These are phyloP conservation scores for Micromussa lordhowensis DNA, from an alignment of 92 coral and sea anemone species.

Conservation along the genomic window DNA sequence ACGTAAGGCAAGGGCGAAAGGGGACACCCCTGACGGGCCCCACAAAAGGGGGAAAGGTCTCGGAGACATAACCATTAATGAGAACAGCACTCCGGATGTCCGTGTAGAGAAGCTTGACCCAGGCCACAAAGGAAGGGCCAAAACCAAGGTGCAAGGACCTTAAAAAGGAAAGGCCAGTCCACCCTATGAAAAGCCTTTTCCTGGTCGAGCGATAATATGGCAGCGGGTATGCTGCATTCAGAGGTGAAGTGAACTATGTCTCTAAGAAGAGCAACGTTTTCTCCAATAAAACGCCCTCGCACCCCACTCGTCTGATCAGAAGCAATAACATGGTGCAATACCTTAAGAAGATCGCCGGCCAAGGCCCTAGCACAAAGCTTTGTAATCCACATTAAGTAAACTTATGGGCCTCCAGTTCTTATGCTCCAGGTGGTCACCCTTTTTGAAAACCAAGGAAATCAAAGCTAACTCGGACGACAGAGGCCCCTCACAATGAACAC, in stretches of 20 bases:
- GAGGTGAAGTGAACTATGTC: background rate
- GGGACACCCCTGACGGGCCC: too few relatives aligned
- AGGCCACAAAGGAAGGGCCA: too few relatives aligned
- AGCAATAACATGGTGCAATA: background rate
- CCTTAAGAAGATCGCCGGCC: constrained; percentile 3
- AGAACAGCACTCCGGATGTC: too few relatives aligned
- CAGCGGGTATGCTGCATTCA: background rate
- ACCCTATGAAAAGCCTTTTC: background rate
- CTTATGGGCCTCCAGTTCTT: constrained; percentile 57
- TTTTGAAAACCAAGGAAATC: constrained; percentile 35
- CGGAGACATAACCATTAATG: too few relatives aligned
- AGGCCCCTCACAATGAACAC: background rate
- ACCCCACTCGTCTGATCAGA: constrained; percentile 51
- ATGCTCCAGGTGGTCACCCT: constrained; percentile 13
- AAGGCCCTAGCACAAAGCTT: constrained; percentile 23
- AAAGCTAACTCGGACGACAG: too few relatives aligned
- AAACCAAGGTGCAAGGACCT: background rate
- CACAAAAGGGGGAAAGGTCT: too few relatives aligned
- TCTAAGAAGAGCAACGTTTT: background rate
- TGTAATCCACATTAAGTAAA: constrained; percentile 35
- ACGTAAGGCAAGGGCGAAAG: too few relatives aligned
- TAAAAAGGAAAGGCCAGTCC: background rate
- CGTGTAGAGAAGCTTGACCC: too few relatives aligned
- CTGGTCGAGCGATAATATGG: background rate
- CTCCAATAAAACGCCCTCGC: constrained; percentile 18